Conservation (phyloP, 2,113 vertebrate species). For the Ranitomeya imitator region DNA sequence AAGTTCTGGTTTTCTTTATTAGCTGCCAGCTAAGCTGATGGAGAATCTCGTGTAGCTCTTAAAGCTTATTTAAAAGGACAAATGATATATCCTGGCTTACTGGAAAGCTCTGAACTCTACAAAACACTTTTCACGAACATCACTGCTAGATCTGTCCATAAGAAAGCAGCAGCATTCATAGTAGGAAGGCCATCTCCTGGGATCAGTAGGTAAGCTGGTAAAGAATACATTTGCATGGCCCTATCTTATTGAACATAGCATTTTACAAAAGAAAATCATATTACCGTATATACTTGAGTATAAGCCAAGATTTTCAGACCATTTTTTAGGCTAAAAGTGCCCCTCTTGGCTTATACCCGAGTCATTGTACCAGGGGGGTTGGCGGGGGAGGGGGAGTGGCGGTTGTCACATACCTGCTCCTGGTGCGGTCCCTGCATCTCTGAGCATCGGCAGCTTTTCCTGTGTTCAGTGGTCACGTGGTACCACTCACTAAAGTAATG, state of each 20-base stretch:
- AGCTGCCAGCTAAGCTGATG: constrained; percentile 12
- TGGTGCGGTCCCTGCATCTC: too few relatives aligned
- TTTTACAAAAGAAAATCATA: neutral
- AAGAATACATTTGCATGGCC: neutral
- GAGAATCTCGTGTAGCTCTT: constrained; percentile 1
- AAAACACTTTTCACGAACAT: neutral
- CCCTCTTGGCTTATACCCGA: too few relatives aligned
- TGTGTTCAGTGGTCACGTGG: too few relatives aligned
- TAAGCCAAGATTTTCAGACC: too few relatives aligned
- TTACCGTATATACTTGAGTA: too few relatives aligned
- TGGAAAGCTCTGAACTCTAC: constrained; percentile 26
- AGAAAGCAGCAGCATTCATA: neutral
- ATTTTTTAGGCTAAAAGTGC: too few relatives aligned
- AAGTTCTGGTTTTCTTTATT: constrained; percentile 33
- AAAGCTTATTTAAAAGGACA: constrained; percentile 26
- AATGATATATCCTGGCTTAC: constrained; percentile 29
- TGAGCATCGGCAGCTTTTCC: too few relatives aligned
- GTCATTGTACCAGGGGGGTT: too few relatives aligned
- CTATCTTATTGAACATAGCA: neutral
- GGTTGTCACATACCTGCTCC: too few relatives aligned
- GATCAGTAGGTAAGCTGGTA: neutral
- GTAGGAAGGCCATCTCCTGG: neutral
- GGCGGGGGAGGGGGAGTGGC: too few relatives aligned
- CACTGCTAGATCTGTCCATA: neutral
- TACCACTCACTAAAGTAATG: too few relatives aligned